phyloP scores from a whole-genome alignment of 2,888 invertebrate species.

The Drosophila kuntzei region DNA sequence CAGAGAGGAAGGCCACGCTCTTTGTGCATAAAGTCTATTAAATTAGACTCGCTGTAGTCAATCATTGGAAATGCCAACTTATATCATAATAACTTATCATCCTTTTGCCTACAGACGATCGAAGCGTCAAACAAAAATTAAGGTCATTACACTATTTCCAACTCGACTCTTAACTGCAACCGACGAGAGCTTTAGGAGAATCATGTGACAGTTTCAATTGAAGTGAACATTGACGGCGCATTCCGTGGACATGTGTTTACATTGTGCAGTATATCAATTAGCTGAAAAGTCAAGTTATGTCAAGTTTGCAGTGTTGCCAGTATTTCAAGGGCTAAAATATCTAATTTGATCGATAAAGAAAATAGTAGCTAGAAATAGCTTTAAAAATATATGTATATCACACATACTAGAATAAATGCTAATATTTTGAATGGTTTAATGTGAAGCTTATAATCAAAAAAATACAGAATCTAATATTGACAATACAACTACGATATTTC shows the following conservation, averaged over 20 bases:
- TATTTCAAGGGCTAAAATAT: too few relatives aligned
- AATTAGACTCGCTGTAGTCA: background rate
- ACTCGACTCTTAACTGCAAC: constrained; percentile 2
- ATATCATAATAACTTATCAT: constrained; percentile 6
- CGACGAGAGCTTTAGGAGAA: background rate
- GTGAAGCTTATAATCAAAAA: too few relatives aligned
- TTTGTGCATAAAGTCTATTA: constrained; percentile 2
- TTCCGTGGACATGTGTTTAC: constrained; percentile 12
- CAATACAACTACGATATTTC: too few relatives aligned
- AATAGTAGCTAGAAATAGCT: too few relatives aligned
- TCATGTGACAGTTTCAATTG: constrained; percentile 48
- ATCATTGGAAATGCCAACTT: background rate
- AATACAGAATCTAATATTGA: too few relatives aligned
- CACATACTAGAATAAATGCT: too few relatives aligned
- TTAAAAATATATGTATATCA: too few relatives aligned
- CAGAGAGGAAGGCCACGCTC: constrained; percentile 43
- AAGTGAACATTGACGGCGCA: constrained; percentile 26
- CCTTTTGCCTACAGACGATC: constrained; percentile 2
- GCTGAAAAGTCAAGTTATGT: constrained; percentile 18
- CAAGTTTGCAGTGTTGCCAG: too few relatives aligned
- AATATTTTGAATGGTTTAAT: too few relatives aligned
- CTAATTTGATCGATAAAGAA: too few relatives aligned
- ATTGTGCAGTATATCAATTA: constrained; percentile 37
- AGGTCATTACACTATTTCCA: constrained; percentile 8
- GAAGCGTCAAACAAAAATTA: constrained; percentile 9